Evolutionary conservation across 2,113 vertebrate species (phyloP).

Genomic region (Serilophus lunatus): DNA sequence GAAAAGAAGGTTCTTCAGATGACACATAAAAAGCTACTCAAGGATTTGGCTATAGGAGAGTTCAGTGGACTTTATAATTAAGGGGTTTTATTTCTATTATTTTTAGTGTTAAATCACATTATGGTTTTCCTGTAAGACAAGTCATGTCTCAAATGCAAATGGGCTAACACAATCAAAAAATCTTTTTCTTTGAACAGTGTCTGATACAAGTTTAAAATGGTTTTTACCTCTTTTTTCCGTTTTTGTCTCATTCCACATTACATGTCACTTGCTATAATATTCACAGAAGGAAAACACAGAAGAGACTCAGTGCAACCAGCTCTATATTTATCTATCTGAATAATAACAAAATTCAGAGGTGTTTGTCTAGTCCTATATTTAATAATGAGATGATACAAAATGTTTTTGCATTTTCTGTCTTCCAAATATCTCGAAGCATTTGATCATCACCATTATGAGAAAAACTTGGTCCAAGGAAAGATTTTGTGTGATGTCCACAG

Average conservation of each 20-base stretch:
- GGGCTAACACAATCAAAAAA: neutral
- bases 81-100: neutral
- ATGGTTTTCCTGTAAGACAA: neutral
- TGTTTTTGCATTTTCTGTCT: neutral
- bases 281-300: constrained; percentile 41
- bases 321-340: constrained; percentile 57
- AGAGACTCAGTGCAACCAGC: constrained; percentile 4
- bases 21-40: neutral
- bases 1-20: neutral
- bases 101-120: neutral
- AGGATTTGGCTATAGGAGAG: neutral
- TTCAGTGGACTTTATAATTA: neutral
- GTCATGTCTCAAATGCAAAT: neutral
- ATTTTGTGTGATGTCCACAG: neutral
- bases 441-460: neutral
- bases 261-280: constrained; percentile 27
- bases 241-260: neutral
- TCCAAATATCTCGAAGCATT: neutral
- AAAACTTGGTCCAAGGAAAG: neutral
- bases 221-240: neutral
- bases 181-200: neutral
- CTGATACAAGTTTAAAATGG: neutral
- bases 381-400: neutral
- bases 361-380: constrained; percentile 50
- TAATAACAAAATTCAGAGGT: constrained; percentile 29